Conservation (phyloP, 2,113 vertebrate species). For the Alexandromys fortis region DNA sequence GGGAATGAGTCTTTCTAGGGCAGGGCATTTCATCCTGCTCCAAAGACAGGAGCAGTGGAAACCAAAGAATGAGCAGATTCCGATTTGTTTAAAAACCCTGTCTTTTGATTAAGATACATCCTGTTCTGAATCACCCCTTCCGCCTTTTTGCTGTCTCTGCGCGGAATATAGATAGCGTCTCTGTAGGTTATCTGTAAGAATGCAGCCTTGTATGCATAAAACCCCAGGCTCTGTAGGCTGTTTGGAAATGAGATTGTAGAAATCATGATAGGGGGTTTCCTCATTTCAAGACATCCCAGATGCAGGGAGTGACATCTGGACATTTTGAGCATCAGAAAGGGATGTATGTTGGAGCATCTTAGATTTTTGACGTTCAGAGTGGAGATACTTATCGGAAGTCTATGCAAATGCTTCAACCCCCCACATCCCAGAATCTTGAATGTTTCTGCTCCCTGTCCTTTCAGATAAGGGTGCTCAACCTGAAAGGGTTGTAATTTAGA, state of each 20-base stretch:
- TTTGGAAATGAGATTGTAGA: slow-evolving; percentile 37
- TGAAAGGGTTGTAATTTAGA: not conserved
- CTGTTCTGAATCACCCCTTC: not conserved
- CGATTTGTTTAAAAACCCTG: slow-evolving; percentile 35
- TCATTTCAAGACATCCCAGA: not conserved
- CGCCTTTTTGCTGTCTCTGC: not conserved
- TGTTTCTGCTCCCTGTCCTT: not conserved
- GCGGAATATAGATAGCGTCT: not conserved
- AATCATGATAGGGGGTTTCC: not conserved
- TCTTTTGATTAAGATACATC: slow-evolving; percentile 5
- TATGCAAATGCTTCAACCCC: not conserved
- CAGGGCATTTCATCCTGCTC: slow-evolving; percentile 17
- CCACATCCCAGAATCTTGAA: not conserved
- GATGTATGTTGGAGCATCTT: not conserved
- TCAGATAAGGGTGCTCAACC: too few relatives aligned
- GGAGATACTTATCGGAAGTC: not conserved
- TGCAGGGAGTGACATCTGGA: not conserved
- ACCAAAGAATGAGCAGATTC: slow-evolving; percentile 20
- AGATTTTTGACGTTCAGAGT: not conserved
- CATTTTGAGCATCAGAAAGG: not conserved
- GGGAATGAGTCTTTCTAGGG: slow-evolving; percentile 27
- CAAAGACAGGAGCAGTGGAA: slow-evolving; percentile 48
- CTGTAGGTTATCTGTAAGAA: not conserved
- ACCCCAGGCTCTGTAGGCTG: not conserved
- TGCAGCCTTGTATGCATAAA: not conserved